Conservation (phyloP, 2,797 vertebrate genomes). For the Muraenolepis orangiensis region DNA sequence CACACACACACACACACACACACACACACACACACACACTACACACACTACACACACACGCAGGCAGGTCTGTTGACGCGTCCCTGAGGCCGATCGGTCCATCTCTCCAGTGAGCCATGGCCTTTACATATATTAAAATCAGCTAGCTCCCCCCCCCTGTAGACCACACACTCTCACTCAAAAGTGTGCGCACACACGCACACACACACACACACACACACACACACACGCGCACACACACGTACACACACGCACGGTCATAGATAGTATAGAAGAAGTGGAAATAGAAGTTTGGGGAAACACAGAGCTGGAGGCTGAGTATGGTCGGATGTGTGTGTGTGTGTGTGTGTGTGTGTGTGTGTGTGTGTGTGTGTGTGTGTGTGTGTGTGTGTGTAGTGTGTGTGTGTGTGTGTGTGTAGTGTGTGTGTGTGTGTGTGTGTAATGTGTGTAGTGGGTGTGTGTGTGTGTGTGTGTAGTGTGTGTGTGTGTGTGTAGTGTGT, state of each 20-base stretch:
- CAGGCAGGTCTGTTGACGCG: slow-evolving; percentile 61
- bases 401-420: no score
- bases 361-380: no score
- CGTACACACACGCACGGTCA: slow-evolving; percentile 11
- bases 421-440: no score
- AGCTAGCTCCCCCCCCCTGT: slow-evolving; percentile 54
- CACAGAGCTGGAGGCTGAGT: no score
- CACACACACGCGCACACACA: neutral
- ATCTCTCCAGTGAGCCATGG: slow-evolving; percentile 74
- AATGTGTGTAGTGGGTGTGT: no score
- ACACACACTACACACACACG: slow-evolving; percentile 2
- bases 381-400: no score
- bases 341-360: no score
- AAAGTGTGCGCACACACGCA: slow-evolving; percentile 15
- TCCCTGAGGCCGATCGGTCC: slow-evolving; percentile 74
- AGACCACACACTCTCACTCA: slow-evolving; percentile 47
- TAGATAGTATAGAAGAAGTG: no score
- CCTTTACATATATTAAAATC: slow-evolving; percentile 81
- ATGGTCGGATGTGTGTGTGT: no score
- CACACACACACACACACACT: slow-evolving; percentile 24
- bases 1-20: slow-evolving; percentile 14
- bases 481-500: no score
- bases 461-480: no score
- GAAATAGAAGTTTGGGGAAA: no score
- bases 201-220: neutral